Evolutionary conservation across 1,140 invertebrate genomes (phyloP).

Genomic region (Trichonephila clavata): DNA sequence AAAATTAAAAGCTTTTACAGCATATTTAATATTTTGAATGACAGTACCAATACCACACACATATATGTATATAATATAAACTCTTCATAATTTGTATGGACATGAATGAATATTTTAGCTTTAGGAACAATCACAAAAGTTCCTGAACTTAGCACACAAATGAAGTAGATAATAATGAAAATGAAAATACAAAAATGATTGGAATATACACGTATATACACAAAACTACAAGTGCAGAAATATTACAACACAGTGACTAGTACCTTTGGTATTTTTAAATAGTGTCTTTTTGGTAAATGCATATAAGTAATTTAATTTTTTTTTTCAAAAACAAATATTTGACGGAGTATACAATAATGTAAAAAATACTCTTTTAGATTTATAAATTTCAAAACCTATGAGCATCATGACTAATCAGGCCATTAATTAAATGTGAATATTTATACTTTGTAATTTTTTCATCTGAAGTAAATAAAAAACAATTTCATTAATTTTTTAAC

Average conservation of each 20-base stretch:
- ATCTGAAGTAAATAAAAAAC: neutral
- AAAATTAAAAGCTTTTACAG: neutral
- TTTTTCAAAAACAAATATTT: neutral
- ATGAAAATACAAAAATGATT: slow-evolving; percentile 53
- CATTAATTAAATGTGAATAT: neutral
- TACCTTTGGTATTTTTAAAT: slow-evolving; percentile 73
- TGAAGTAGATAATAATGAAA: slow-evolving; percentile 8
- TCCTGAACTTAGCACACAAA: neutral
- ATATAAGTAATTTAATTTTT: neutral
- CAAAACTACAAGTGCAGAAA: slow-evolving; percentile 60
- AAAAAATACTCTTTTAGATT: neutral
- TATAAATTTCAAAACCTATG: neutral
- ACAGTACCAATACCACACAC: neutral
- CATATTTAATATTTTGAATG: neutral
- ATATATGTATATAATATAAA: neutral
- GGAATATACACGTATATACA: slow-evolving; percentile 69
- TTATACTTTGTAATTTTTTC: neutral
- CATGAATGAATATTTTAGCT: neutral
- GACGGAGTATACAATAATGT: neutral
- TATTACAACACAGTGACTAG: slow-evolving; percentile 72
- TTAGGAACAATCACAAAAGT: slow-evolving; percentile 5
- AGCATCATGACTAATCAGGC: neutral
- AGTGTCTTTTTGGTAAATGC: slow-evolving; percentile 23
- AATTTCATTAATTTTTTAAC: too few species aligned
- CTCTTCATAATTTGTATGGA: neutral